Evolutionary conservation across 2,113 vertebrate genomes (phyloP), one percentile per base, ranked within the genome.

Genomic region (Protomyctophum bolini): DNA sequence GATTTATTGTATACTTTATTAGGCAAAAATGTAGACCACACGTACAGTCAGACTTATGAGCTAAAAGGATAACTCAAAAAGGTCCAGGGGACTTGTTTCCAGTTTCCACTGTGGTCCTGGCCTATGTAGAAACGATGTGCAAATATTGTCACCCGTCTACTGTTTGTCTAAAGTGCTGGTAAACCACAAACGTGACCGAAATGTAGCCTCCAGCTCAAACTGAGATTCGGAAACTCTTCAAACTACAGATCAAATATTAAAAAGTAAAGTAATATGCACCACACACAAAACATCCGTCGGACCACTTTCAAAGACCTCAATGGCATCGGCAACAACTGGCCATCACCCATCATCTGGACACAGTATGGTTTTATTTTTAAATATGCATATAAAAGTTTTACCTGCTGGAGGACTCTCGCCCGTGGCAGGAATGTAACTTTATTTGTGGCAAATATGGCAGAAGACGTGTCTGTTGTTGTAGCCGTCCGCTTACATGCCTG

Each of bases 371-470:
- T 0, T 0, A 68, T 60, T 77, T 78, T 69, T 0, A 14, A 4
- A 29, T 2, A 29, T 46, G 28, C 3, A 10, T 45, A 51, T 0
- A 72, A 83, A 8, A 88, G 69, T 88, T 88, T 88, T 88, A 91
- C 86, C 90, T 88, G 75, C 66, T 70, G 5, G 50, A 10, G 8
- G 8, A 79, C 52, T 84, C 29, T 47, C 70, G 66, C 46, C 52
- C 69, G 66, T 58, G 56, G 28, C 60, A 59, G 11, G 10, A 70
- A 64, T 73, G 51, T 47, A 29, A 74, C 46, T 77, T 68, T 21
- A 68, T 41, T 68, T 21, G 70, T 83, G 86, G 68, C 84, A 88
- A 41, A 82, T 84, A 80, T 86, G 87, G 83, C 10, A 63, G 33
- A 41, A 41, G 33, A 41, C 33, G 52, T 60, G 47, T 8, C 15